phyloP scores from a whole-genome alignment of 2,113 vertebrate species.

The Pseudolaguvia tuberculata region DNA sequence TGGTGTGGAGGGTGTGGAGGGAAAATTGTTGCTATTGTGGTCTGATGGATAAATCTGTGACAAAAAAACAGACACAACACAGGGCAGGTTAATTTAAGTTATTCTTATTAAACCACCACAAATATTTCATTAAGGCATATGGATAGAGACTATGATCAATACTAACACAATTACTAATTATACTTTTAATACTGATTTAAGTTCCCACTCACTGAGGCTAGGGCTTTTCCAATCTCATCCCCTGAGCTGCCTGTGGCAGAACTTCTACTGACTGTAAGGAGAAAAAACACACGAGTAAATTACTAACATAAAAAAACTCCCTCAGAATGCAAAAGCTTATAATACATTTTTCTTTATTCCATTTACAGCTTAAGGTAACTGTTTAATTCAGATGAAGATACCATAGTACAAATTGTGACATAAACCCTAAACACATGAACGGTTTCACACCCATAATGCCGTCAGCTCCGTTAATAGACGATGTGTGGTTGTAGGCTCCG shows the following conservation, averaged over 20 bases:
- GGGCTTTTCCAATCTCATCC: constrained; percentile 94
- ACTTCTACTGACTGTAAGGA: constrained; percentile 76
- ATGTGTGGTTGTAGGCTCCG: constrained; percentile 82
- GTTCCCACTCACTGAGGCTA: constrained; percentile 84
- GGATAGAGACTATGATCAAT: background rate
- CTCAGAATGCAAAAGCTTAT: too few relatives aligned
- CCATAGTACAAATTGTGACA: background rate
- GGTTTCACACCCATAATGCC: constrained; percentile 77
- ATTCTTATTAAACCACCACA: too few relatives aligned
- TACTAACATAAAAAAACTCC: background rate
- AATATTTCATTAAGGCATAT: background rate
- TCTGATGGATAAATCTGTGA: constrained; percentile 95
- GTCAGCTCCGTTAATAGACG: constrained; percentile 81
- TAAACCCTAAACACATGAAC: background rate
- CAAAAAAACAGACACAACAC: too few relatives aligned
- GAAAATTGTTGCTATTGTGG: constrained; percentile 97
- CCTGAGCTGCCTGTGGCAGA: constrained; percentile 89
- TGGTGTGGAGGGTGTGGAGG: constrained; percentile 89
- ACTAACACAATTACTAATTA: background rate
- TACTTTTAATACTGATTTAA: background rate
- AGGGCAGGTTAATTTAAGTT: too few relatives aligned
- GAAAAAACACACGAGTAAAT: background rate
- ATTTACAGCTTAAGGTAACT: background rate
- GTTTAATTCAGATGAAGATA: background rate
- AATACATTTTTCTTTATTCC: too few relatives aligned